phyloP scores from a whole-genome alignment of 2,113 vertebrate species.

The Dipodomys merriami region DNA sequence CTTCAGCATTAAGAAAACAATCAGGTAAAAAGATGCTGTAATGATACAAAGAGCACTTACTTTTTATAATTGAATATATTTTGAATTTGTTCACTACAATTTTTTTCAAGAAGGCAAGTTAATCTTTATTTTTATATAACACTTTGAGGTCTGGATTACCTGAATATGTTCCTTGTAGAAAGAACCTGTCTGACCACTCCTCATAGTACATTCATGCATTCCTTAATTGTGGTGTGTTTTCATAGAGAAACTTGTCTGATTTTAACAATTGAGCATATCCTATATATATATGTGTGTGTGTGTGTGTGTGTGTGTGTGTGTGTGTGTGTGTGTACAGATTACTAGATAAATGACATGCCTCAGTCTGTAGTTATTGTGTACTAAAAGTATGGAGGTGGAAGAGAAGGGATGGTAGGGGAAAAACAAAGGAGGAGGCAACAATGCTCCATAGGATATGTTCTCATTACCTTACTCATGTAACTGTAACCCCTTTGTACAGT shows the following conservation, averaged over 20 bases:
- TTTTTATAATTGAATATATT: not conserved
- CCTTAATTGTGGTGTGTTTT: not conserved
- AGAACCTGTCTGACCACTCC: not conserved
- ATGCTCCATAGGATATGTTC: too few relatives aligned
- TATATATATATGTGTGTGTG: not conserved
- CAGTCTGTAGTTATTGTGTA: not conserved
- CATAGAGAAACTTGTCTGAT: constrained; percentile 38
- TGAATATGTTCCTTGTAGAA: not conserved
- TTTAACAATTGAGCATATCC: constrained; percentile 5
- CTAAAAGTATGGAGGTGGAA: not conserved
- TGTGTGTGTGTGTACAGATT: not conserved
- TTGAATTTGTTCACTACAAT: not conserved
- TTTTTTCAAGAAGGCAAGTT: not conserved
- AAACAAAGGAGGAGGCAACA: too few relatives aligned
- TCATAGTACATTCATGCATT: not conserved
- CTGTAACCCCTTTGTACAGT: too few relatives aligned
- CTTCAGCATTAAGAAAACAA: not conserved
- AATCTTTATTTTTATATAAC: not conserved
- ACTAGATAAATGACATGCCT: constrained; percentile 19
- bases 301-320: not conserved
- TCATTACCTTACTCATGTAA: too few relatives aligned
- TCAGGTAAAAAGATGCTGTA: not conserved
- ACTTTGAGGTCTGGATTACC: not conserved
- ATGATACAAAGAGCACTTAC: not conserved
- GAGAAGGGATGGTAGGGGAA: too few relatives aligned